phyloP scores from a whole-genome alignment of 2,888 invertebrate genomes.

The Cheilosia scutellata region DNA sequence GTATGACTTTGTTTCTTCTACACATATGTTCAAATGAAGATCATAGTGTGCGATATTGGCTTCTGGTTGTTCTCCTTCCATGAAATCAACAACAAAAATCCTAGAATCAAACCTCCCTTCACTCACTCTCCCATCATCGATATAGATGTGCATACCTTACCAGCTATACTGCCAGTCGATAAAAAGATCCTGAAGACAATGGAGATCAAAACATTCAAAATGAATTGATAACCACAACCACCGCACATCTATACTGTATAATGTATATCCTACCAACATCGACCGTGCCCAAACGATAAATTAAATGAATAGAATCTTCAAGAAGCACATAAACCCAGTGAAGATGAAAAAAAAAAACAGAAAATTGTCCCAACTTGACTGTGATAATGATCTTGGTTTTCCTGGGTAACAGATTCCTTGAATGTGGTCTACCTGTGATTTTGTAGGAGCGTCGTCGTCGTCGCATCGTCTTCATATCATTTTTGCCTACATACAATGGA shows the following conservation, averaged over 20 bases:
- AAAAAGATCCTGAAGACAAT: constrained; percentile 72
- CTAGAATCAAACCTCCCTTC: constrained; percentile 28
- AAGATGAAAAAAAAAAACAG: constrained; percentile 36
- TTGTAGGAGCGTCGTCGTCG: constrained; percentile 57
- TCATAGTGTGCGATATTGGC: constrained; percentile 71
- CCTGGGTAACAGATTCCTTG: constrained; percentile 68
- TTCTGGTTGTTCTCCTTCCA: constrained; percentile 68
- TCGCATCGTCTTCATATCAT: constrained; percentile 49
- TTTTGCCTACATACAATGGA: constrained; percentile 59
- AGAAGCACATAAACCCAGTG: constrained; percentile 35
- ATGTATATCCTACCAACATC: constrained; percentile 29
- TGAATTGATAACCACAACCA: constrained; percentile 69
- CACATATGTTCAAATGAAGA: constrained; percentile 68
- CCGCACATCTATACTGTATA: background rate
- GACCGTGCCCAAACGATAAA: constrained; percentile 74
- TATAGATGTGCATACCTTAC: constrained; percentile 20
- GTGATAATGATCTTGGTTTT: constrained; percentile 74
- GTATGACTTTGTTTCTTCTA: constrained; percentile 24
- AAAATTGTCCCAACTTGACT: constrained; percentile 74
- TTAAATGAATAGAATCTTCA: constrained; percentile 70
- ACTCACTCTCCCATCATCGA: constrained; percentile 27
- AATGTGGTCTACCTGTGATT: constrained; percentile 75
- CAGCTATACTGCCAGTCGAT: constrained; percentile 32
- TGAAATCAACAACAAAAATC: constrained; percentile 35
- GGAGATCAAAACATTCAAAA: constrained; percentile 74